These are phyloP conservation scores for Elanoides forficatus DNA, from an alignment of 2,113 vertebrate species.

Conservation along the genomic window DNA sequence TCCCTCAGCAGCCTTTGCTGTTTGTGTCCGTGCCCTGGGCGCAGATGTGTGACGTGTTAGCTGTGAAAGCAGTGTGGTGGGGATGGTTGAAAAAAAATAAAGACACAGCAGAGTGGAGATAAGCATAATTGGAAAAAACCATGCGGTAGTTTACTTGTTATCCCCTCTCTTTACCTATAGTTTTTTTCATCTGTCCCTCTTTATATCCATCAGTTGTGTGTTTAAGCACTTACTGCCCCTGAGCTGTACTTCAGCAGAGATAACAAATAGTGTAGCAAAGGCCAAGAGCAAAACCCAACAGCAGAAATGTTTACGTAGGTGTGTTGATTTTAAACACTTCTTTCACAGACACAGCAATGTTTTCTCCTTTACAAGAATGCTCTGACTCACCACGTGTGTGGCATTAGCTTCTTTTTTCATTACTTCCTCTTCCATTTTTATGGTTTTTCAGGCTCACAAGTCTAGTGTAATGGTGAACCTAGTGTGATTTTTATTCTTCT, in stretches of 20 bases:
- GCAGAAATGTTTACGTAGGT: background rate
- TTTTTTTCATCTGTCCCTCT: background rate
- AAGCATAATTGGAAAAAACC: background rate
- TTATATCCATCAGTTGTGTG: background rate
- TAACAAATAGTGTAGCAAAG: background rate
- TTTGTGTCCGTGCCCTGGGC: background rate
- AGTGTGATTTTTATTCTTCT: background rate
- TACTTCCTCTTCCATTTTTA: background rate
- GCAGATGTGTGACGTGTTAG: background rate
- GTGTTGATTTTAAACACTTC: background rate
- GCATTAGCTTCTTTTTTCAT: background rate
- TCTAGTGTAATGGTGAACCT: background rate
- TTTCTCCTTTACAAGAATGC: background rate
- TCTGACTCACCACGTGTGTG: background rate
- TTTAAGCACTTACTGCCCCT: background rate
- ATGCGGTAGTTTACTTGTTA: background rate
- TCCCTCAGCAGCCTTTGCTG: background rate
- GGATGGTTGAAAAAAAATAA: background rate
- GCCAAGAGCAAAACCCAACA: background rate
- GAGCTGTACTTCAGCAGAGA: background rate
- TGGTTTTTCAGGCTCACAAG: background rate
- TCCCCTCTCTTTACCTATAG: background rate
- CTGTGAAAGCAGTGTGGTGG: fast-evolving
- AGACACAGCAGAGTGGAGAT: background rate
- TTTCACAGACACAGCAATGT: background rate